These are phyloP conservation scores for Agrochola lychnidis DNA, from an alignment of 2,888 invertebrate species.

Conservation along the genomic window DNA sequence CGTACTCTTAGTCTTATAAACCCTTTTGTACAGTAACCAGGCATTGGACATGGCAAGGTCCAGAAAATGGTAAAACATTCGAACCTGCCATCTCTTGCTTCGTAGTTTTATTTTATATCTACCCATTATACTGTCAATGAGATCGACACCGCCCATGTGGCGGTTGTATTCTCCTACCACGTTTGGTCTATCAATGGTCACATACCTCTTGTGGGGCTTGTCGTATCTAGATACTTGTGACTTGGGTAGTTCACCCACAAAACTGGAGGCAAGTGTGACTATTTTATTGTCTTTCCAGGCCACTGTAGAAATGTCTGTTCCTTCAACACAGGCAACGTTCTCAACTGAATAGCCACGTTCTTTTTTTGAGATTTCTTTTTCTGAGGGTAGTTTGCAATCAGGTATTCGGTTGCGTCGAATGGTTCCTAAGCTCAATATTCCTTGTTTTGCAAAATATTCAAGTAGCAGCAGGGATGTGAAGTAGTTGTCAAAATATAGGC, in stretches of 20 bases:
- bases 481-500: constrained; percentile 11
- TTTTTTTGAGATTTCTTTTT: constrained; percentile 20
- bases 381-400: constrained; percentile 21
- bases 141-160: too few species aligned
- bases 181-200: constrained; percentile 19
- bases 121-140: too few species aligned
- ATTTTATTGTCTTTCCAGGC: constrained; percentile 23
- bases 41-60: too few species aligned
- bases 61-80: too few species aligned
- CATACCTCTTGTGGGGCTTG: constrained; percentile 10
- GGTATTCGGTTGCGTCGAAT: constrained; percentile 18
- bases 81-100: too few species aligned
- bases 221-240: constrained; percentile 18
- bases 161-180: not conserved
- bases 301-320: not conserved
- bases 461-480: constrained; percentile 2
- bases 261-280: constrained; percentile 17
- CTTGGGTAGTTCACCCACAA: constrained; percentile 26
- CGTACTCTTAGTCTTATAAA: too few species aligned
- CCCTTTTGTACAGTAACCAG: too few species aligned
- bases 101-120: too few species aligned
- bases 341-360: constrained; percentile 17
- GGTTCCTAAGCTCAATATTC: constrained; percentile 5
- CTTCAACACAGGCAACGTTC: constrained; percentile 9
- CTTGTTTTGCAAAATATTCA: not conserved